Evolutionary conservation across 1,140 invertebrate genomes (phyloP).

Genomic region (Meloidogyne chitwoodi): DNA sequence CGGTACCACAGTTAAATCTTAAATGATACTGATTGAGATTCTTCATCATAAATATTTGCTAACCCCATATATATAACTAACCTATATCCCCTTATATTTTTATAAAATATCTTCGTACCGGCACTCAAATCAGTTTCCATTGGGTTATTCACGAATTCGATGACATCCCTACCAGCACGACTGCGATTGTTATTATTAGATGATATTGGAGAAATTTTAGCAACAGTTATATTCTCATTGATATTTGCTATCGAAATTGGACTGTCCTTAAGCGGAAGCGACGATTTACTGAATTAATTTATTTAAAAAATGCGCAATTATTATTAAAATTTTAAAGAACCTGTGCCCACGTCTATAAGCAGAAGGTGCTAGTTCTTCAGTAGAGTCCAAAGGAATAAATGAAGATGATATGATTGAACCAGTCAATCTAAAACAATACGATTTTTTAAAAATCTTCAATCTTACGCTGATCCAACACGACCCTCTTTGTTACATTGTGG

Average conservation of each 20-base stretch:
- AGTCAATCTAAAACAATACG: not conserved
- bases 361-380: not conserved
- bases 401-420: not conserved
- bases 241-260: constrained; percentile 1
- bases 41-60: too few species aligned
- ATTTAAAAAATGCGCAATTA: too few species aligned
- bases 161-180: not conserved
- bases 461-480: not conserved
- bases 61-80: too few species aligned
- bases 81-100: not conserved
- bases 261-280: constrained; percentile 33
- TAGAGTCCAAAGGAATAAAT: not conserved
- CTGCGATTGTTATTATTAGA: not conserved
- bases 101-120: constrained; percentile 36
- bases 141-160: not conserved
- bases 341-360: not conserved
- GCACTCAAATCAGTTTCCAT: constrained; percentile 50
- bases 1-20: constrained; percentile 20
- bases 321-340: not conserved
- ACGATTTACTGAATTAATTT: constrained; percentile 8
- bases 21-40: not conserved
- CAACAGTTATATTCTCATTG: not conserved
- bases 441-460: not conserved
- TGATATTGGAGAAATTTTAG: not conserved
- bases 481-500: constrained; percentile 1